Evolutionary conservation across 1,140 invertebrate genomes (phyloP), one percentile per base, ranked within the genome.

Genomic region (Zaprionus ornatus): DNA sequence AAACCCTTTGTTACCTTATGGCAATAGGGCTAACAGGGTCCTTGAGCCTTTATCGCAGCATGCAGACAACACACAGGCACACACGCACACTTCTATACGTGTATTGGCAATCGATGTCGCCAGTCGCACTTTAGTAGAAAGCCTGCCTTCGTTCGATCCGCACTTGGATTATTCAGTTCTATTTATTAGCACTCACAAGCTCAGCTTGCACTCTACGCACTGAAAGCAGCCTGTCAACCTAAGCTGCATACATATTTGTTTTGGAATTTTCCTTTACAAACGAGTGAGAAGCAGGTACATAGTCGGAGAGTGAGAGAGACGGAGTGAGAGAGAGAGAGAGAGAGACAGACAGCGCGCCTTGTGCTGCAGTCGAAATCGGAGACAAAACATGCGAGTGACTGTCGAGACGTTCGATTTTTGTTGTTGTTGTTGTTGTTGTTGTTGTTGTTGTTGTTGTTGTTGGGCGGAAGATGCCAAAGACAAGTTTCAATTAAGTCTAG

Each of bases 401-500:
- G 25, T 27, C 4, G 3, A 32, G 45, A 15, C 29, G 32, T 23
- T 27, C 48, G n/a, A 4, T 17, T 4, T 32, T 52, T 32, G 29
- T 23, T 29, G 29, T 35, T 19, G 6, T 64, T 12, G 25, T 35
- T 19, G 6, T 64, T 12, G 25, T 35, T 19, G 6, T 64, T 12
- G 25, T n/a, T n/a, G n/a, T n/a, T n/a, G n/a, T 21, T 27, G 27
- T 32, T 10, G 32, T 35, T 35, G 10, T 35, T 19, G 6, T 64
- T 12, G 25, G 21, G 45, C 29, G 9, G 7, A 19, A 60, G 66
- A 42, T 73, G 56, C 25, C 57, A 61, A 37, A 61, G 71, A 74
- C 65, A 62, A 69, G 37, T 69, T 74, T 74, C 65, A 62, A 74
- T 74, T 74, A 74, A 68, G 45, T 54, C 63, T 64, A 72, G 52